Evolutionary conservation across 2,113 vertebrate species (phyloP).

Genomic region (Ceuthmochares aereus): DNA sequence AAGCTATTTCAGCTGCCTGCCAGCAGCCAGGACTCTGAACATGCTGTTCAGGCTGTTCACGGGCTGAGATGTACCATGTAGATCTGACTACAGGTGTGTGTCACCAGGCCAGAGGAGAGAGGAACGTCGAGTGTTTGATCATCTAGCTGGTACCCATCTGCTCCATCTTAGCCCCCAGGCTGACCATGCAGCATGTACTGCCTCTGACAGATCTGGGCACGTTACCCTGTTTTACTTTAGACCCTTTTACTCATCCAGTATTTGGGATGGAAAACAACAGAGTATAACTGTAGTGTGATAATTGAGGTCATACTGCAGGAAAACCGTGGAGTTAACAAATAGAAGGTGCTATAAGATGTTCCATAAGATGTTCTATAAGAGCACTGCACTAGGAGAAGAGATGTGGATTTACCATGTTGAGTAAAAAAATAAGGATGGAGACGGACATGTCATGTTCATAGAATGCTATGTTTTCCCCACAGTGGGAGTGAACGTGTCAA

Average conservation of each 20-base stretch:
- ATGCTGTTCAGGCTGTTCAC: neutral
- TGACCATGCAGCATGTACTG: neutral
- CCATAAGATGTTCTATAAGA: too few relatives aligned
- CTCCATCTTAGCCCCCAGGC: neutral
- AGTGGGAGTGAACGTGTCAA: neutral
- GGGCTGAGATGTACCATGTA: neutral
- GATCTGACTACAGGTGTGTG: neutral
- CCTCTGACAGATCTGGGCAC: neutral
- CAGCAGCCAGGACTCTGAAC: neutral
- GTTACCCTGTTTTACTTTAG: neutral
- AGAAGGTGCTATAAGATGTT: neutral
- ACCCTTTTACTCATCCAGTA: neutral
- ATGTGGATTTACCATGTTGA: neutral
- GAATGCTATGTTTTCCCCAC: neutral
- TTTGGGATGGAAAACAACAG: neutral
- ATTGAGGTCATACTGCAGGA: fast-evolving
- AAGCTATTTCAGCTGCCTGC: neutral
- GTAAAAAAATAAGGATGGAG: neutral
- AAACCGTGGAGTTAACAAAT: neutral
- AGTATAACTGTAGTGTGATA: neutral
- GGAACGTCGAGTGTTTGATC: fast-evolving
- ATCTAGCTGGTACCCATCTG: fast-evolving
- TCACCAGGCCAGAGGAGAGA: neutral
- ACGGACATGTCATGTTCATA: neutral
- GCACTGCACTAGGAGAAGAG: neutral